These are phyloP conservation scores for Pristionchus entomophagus DNA, from an alignment of 2,888 invertebrate species.

Conservation along the genomic window DNA sequence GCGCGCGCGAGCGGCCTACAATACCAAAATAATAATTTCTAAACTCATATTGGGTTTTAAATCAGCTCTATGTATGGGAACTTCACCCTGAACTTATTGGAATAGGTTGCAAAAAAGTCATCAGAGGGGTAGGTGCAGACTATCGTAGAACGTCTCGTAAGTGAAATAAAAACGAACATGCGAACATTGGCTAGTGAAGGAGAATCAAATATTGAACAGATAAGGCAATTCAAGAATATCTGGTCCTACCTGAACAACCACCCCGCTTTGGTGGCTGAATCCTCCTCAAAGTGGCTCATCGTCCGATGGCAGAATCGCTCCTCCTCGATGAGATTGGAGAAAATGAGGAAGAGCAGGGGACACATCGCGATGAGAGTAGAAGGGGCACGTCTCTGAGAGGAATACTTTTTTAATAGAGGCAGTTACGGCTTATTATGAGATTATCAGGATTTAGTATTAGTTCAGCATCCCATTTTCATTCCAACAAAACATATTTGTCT, in stretches of 20 bases:
- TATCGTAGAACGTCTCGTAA: no score
- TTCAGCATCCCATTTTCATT: no score
- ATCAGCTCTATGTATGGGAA: not conserved
- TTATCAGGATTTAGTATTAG: not conserved
- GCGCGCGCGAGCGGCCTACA: constrained; percentile 9
- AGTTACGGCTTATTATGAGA: not conserved
- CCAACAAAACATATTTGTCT: not conserved
- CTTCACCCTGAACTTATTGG: no score
- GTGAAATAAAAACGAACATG: no score
- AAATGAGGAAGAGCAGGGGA: constrained; percentile 31
- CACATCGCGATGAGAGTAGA: not conserved
- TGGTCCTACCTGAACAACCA: constrained; percentile 30
- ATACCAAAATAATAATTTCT: not conserved
- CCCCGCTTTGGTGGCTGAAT: not conserved
- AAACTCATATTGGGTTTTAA: not conserved
- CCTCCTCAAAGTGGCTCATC: constrained; percentile 9
- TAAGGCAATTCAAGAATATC: no score
- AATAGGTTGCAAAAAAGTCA: no score
- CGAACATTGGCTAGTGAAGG: no score
- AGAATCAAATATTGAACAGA: no score
- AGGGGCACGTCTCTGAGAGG: not conserved
- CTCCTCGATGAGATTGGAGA: constrained; percentile 36
- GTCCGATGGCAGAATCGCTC: constrained; percentile 17
- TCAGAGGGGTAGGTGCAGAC: no score
- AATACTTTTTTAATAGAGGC: not conserved